A percentile compares a stretch with the other conserved stretches of the same genome.
Conservation (phyloP, 2,113 vertebrate genomes). For the Psettodes erumei region DNA sequence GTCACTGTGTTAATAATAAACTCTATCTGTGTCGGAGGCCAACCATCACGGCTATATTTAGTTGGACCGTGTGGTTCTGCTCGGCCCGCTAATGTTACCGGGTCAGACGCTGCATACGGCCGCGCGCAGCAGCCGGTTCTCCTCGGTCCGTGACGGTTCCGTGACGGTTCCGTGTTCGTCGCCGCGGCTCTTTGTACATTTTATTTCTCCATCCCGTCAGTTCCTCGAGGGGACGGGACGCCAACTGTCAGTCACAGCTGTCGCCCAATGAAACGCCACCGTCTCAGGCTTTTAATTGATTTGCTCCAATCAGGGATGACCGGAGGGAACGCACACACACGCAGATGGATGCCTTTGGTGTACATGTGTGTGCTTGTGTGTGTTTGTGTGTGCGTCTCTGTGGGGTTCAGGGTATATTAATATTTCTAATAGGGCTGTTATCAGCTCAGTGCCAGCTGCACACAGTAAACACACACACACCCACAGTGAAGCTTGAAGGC, state of each 20-base stretch:
- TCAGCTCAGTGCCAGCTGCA: constrained; percentile 78
- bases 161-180: not conserved
- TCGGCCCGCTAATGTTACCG: too few relatives aligned
- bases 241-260: constrained; percentile 43
- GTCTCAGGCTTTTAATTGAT: constrained; percentile 49
- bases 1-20: too few relatives aligned
- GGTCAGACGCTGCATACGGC: too few relatives aligned
- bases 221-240: not conserved
- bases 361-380: constrained; percentile 23
- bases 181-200: too few relatives aligned
- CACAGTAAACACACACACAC: constrained; percentile 59
- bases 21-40: too few relatives aligned
- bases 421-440: constrained; percentile 79
- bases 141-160: not conserved
- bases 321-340: constrained; percentile 27
- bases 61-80: too few relatives aligned
- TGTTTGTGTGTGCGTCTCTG: constrained; percentile 59
- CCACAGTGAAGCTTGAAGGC: constrained; percentile 17
- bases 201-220: not conserved
- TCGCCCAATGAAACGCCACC: constrained; percentile 21
- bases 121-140: too few relatives aligned
- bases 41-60: too few relatives aligned
- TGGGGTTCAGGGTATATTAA: constrained; percentile 77
- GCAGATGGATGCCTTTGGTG: constrained; percentile 39
- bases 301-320: constrained; percentile 58